phyloP scores from a whole-genome alignment of 2,888 invertebrate genomes.

The Platerodrilus igneus region DNA sequence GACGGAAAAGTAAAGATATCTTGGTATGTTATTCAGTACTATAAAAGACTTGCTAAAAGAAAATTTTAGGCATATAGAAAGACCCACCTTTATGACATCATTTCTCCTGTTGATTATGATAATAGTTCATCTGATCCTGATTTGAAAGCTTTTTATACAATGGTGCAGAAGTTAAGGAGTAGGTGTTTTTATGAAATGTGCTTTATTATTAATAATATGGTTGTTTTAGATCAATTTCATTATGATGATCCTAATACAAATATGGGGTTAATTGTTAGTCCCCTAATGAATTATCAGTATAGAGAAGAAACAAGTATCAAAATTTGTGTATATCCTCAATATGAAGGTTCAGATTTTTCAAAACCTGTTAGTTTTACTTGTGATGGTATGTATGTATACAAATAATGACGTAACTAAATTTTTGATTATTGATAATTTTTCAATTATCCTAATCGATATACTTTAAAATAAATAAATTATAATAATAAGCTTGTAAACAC shows the following conservation, averaged over 20 bases:
- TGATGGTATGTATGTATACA: slow-evolving; percentile 82
- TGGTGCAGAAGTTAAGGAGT: slow-evolving; percentile 78
- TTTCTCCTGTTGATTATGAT: slow-evolving; percentile 58
- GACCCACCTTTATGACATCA: slow-evolving; percentile 68
- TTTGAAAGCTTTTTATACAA: slow-evolving; percentile 74
- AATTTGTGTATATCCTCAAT: slow-evolving; percentile 70
- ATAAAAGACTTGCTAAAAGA: not conserved
- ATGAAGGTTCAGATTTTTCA: slow-evolving; percentile 45
- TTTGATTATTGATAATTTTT: too few relatives aligned
- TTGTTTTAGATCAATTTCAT: slow-evolving; percentile 64
- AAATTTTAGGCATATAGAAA: slow-evolving; percentile 41
- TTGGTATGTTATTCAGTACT: slow-evolving; percentile 11
- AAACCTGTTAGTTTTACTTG: slow-evolving; percentile 83
- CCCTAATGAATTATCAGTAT: slow-evolving; percentile 77
- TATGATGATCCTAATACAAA: slow-evolving; percentile 75
- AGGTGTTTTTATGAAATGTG: slow-evolving; percentile 39
- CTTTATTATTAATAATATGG: slow-evolving; percentile 20
- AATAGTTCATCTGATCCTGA: slow-evolving; percentile 59
- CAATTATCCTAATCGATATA: too few relatives aligned
- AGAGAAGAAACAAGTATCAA: slow-evolving; percentile 80
- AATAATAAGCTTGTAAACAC: too few relatives aligned
- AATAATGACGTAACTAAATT: too few relatives aligned
- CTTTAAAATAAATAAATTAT: too few relatives aligned
- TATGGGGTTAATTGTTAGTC: slow-evolving; percentile 83
- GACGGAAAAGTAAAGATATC: slow-evolving; percentile 36